These are phyloP conservation scores for Tineola bisselliella DNA, from an alignment of 2,888 invertebrate genomes.

Conservation along the genomic window DNA sequence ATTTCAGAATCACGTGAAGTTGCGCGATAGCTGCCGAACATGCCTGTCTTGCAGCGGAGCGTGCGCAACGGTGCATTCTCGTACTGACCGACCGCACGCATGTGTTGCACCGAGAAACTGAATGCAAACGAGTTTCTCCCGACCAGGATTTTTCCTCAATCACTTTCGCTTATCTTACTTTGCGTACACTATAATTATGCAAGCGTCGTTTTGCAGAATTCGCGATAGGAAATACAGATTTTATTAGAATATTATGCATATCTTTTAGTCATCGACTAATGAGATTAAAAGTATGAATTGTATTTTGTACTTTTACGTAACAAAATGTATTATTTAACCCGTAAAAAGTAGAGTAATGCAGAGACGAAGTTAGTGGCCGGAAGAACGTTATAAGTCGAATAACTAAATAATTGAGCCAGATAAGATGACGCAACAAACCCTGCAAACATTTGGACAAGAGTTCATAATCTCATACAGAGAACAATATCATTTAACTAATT, in stretches of 20 bases:
- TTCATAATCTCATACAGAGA: not conserved
- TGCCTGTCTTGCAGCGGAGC: constrained; percentile 3
- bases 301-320: not conserved
- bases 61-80: constrained; percentile 3
- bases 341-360: constrained; percentile 8
- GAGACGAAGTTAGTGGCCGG: constrained; percentile 21
- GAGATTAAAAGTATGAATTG: constrained; percentile 1
- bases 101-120: not conserved
- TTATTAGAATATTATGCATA: not conserved
- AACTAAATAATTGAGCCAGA: constrained; percentile 38
- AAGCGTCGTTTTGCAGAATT: not conserved
- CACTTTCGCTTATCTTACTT: constrained; percentile 9
- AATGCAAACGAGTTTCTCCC: constrained; percentile 3
- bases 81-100: not conserved
- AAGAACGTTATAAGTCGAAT: constrained; percentile 36
- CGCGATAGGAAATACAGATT: not conserved
- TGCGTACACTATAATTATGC: not conserved
- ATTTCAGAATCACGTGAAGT: constrained; percentile 1
- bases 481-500: not conserved
- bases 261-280: not conserved
- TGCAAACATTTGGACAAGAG: constrained; percentile 4
- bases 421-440: constrained; percentile 1
- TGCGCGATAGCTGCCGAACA: not conserved
- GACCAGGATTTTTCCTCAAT: constrained; percentile 6
- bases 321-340: not conserved